phyloP scores from a whole-genome alignment of 1,140 invertebrate genomes.

The Acromyrmex charruanus region DNA sequence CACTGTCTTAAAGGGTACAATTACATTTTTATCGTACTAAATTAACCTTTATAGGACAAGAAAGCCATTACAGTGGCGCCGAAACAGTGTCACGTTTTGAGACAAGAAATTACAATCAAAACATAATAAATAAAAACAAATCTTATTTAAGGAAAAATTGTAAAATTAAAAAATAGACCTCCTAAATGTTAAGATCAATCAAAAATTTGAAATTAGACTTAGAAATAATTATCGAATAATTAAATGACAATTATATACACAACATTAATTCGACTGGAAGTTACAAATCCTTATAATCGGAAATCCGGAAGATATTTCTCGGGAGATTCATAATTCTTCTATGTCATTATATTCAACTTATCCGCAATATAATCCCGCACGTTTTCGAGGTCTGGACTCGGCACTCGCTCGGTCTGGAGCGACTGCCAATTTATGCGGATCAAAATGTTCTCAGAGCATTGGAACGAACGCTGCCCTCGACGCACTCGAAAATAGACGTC shows the following conservation, averaged over 20 bases:
- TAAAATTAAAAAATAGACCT: no score
- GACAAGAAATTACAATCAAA: no score
- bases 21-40: neutral
- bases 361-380: neutral
- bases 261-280: neutral
- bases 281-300: neutral
- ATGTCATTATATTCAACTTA: neutral
- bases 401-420: neutral
- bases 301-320: slow-evolving; percentile 1
- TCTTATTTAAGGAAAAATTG: no score
- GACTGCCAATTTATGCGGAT: slow-evolving; percentile 31
- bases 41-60: neutral
- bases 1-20: neutral
- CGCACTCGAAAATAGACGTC: slow-evolving; percentile 68
- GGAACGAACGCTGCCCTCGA: slow-evolving; percentile 35
- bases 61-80: no score
- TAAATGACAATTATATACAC: neutral
- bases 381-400: neutral
- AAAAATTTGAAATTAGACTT: no score
- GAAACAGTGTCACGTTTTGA: no score
- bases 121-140: no score
- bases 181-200: no score
- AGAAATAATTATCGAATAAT: neutral
- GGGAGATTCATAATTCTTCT: neutral
- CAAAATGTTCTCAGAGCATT: slow-evolving; percentile 14